phyloP scores from a whole-genome alignment of 1,140 invertebrate genomes.

The Drosophila teissieri region DNA sequence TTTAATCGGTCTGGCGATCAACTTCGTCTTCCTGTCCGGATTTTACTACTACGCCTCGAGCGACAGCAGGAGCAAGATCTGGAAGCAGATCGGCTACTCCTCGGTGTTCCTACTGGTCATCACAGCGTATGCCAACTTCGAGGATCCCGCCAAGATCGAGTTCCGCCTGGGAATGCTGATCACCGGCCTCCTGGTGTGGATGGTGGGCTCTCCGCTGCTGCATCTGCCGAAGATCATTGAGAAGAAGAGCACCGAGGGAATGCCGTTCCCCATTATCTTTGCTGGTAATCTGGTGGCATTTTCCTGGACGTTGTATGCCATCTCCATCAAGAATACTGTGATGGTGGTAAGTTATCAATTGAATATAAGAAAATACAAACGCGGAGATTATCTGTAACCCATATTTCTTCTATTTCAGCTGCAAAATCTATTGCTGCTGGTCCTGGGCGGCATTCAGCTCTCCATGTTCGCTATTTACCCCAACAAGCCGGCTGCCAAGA shows the following conservation, averaged over 20 bases:
- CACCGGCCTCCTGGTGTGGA: conserved; percentile 88
- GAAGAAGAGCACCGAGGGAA: conserved; percentile 90
- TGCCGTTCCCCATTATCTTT: conserved; percentile 93
- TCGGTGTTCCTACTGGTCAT: conserved; percentile 86
- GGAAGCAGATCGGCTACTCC: conserved; percentile 86
- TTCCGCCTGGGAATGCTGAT: conserved; percentile 89
- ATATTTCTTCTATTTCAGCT: conserved; percentile 85
- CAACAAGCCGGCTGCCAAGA: conserved; percentile 67
- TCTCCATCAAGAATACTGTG: conserved; percentile 91
- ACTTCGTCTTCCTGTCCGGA: conserved; percentile 87
- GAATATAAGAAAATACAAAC: too few relatives aligned
- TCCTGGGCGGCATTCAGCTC: conserved; percentile 87
- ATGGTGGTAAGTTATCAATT: conserved; percentile 88
- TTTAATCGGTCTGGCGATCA: conserved; percentile 88
- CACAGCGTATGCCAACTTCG: conserved; percentile 88
- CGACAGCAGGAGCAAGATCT: conserved; percentile 86
- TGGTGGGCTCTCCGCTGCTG: conserved; percentile 90
- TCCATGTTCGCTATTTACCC: conserved; percentile 89
- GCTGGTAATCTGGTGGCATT: conserved; percentile 90
- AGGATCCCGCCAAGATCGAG: conserved; percentile 88
- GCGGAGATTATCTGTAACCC: not conserved
- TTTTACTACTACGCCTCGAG: conserved; percentile 88
- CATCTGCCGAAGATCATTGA: conserved; percentile 89
- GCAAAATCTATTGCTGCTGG: conserved; percentile 89
- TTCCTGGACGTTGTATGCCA: conserved; percentile 92